A percentile compares a stretch with the other conserved stretches of the same genome.
Conservation (phyloP, 2,888 invertebrate genomes). For the Tipula unca region DNA sequence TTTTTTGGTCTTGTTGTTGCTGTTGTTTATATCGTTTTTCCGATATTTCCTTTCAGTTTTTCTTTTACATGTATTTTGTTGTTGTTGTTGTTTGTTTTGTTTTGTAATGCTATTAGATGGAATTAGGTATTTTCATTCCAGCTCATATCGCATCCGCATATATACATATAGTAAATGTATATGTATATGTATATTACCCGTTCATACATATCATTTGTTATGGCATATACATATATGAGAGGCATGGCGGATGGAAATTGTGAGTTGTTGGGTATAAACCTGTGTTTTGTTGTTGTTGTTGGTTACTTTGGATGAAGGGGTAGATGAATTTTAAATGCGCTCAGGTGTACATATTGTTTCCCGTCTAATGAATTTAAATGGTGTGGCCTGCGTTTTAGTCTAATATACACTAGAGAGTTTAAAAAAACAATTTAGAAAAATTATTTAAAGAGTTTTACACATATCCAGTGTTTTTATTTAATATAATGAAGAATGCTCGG, state of each 20-base stretch:
- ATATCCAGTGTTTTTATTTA: no score
- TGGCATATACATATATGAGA: no score
- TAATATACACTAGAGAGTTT: neutral
- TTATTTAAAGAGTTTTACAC: no score
- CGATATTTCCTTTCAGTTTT: neutral
- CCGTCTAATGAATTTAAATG: neutral
- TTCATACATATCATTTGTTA: no score
- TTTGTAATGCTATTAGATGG: neutral
- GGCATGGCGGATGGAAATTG: neutral
- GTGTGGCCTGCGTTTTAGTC: neutral
- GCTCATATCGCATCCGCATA: neutral
- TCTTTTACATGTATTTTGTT: neutral
- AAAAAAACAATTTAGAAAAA: neutral
- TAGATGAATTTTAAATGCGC: neutral
- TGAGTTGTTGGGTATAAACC: neutral
- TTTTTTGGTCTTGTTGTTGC: neutral
- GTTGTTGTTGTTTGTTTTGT: neutral
- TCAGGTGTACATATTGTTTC: neutral
- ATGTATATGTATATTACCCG: neutral
- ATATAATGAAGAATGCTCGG: no score
- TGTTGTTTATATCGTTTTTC: constrained; percentile 3
- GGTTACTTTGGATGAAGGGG: neutral
- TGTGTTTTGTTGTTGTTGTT: neutral
- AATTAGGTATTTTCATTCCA: neutral
- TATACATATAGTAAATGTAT: no score